Evolutionary conservation across 2,113 vertebrate species (phyloP).

Genomic region (Ameiurus melas): DNA sequence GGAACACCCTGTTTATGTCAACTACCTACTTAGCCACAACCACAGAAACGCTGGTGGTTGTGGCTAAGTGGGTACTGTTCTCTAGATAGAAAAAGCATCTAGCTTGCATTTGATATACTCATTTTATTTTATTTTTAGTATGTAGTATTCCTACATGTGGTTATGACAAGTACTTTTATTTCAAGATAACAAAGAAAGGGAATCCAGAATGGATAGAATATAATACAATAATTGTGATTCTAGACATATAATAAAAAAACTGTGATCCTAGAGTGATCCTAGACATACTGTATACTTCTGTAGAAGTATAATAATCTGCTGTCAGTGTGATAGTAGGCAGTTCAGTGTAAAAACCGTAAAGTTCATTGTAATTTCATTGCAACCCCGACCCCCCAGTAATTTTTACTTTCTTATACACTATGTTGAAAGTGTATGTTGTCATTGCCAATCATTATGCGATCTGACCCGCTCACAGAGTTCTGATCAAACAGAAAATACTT

Average conservation of each 20-base stretch:
- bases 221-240: not conserved
- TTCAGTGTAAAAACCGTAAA: not conserved
- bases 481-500: not conserved
- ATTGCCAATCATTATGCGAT: not conserved
- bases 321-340: not conserved
- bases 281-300: no score
- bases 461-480: not conserved
- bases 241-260: no score
- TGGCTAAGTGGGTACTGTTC: not conserved
- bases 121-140: not conserved
- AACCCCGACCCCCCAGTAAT: not conserved
- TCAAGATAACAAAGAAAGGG: not conserved
- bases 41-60: not conserved
- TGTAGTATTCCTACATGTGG: not conserved
- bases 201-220: not conserved
- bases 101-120: not conserved
- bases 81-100: conserved; percentile 6
- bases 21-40: no score
- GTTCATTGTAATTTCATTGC: not conserved
- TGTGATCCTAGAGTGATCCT: no score
- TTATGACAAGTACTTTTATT: not conserved
- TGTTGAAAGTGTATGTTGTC: not conserved
- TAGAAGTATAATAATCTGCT: not conserved
- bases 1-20: not conserved
- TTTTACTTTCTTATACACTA: not conserved